A percentile compares a stretch with the other conserved stretches of the same genome.
Conservation (phyloP, 2,113 vertebrate species). For the Eolophus roseicapilla region DNA sequence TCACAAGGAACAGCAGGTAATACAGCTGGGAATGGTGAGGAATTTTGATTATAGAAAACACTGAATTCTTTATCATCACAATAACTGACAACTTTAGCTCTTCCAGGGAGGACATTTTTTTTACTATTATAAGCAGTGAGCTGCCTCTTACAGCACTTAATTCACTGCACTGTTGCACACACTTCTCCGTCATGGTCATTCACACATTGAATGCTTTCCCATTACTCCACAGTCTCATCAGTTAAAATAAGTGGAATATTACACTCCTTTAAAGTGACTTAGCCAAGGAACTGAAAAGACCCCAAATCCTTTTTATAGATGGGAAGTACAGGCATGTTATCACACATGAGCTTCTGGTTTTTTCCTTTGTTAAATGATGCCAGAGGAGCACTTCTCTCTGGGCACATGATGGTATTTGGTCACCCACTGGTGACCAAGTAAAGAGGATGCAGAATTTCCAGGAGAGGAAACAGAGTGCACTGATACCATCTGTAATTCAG, state of each 20-base stretch:
- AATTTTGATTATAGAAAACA: not conserved
- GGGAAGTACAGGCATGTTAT: not conserved
- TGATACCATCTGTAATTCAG: not conserved
- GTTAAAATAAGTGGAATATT: not conserved
- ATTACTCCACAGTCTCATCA: not conserved
- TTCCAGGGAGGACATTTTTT: not conserved
- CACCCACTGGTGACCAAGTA: not conserved
- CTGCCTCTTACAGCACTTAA: not conserved
- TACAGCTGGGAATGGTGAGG: not conserved
- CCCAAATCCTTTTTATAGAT: not conserved
- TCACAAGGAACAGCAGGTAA: not conserved
- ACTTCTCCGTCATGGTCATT: not conserved
- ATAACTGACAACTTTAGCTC: not conserved
- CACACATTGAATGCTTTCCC: not conserved
- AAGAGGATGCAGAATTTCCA: slow-evolving; percentile 19
- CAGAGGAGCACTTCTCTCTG: not conserved
- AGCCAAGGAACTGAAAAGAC: not conserved
- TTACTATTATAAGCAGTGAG: not conserved
- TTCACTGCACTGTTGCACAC: not conserved
- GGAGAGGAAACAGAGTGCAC: not conserved
- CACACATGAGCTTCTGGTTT: not conserved
- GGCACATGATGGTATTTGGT: not conserved
- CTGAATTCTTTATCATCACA: not conserved
- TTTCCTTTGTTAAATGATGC: not conserved
- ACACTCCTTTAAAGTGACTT: not conserved